Base-by-base conservation (phyloP, 1,140 invertebrate species). In the Druon quercuslanigerum region DNA sequence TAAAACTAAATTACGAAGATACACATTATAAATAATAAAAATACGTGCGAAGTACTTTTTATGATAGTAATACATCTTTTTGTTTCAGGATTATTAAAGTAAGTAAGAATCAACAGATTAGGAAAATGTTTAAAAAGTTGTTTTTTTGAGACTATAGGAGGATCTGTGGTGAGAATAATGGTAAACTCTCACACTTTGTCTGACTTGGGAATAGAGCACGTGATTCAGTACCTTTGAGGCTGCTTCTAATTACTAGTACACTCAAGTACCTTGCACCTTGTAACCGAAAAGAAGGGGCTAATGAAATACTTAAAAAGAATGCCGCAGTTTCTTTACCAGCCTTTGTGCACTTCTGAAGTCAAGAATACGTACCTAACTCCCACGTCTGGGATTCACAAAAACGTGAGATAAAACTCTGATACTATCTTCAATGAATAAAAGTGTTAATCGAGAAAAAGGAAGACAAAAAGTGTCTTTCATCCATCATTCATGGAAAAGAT, bases 171-270 rank as follows among this genome's bases (percentile, higher is more conserved):
- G 57, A 66, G 57, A 66, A 66, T 20, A 66, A 66, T 33, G 57
- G 14, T 46, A 46, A 46, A 46, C 40, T 46, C 40, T 46, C 40
- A 46, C 40, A 46, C 40, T 46, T 25, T 66, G 20, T 40, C 57
- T 66, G 57, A 66, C 57, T 66, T 33, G 57, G 25, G 57, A 66
- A 66, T 66, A 66, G 57, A 66, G 57, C 20, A 40, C 57, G 57
- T 33, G 57, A 33, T 33, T 33, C 57, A 66, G 57, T 13, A 33
- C 57, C 57, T 16, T 66, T 33, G 57, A 66, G 25, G 40, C 40
- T 66, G 57, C 25, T 66, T 66, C 57, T 66, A 66, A 66, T 66
- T 66, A 25, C 57, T 33, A 66, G 57, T 66, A 66, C 57, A 66
- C 57, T 66, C 57, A 66, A 66, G 57, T 66, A 33, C 2, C 57